phyloP scores from a whole-genome alignment of 1,140 invertebrate species.

The Berghia stephanieae region DNA sequence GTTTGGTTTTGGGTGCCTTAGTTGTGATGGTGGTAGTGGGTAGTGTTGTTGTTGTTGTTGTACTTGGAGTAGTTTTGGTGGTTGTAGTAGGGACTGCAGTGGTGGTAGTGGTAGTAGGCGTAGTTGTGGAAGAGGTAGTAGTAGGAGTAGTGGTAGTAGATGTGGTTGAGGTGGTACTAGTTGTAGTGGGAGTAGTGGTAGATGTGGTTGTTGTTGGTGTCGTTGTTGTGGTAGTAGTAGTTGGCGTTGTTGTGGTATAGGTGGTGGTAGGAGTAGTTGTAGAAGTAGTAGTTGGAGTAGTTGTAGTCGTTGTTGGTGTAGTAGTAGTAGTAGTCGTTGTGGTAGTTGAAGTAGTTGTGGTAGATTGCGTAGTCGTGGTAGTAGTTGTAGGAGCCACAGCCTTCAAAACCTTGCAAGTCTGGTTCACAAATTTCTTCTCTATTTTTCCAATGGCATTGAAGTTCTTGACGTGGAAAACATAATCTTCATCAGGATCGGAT shows the following conservation, averaged over 20 bases:
- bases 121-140: constrained; percentile 2
- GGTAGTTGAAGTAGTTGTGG: too few relatives aligned
- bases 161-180: constrained; percentile 16
- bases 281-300: not conserved
- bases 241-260: too few relatives aligned
- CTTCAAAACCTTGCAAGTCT: too few relatives aligned
- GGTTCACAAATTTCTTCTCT: not conserved
- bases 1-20: not conserved
- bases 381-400: not conserved
- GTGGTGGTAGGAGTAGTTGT: too few relatives aligned
- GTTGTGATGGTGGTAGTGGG: too few relatives aligned
- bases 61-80: not conserved
- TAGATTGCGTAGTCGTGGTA: too few relatives aligned
- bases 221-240: constrained; percentile 14
- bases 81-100: constrained; percentile 1
- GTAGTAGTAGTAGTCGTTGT: too few relatives aligned
- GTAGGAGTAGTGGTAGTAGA: not conserved
- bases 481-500: constrained; percentile 42
- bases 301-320: not conserved
- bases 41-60: not conserved
- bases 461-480: constrained; percentile 48
- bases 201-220: constrained; percentile 10
- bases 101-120: not conserved
- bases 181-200: not conserved
- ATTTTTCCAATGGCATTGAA: constrained; percentile 37